phyloP scores from a whole-genome alignment of 2,888 invertebrate species.

The Temnothorax ravouxi region DNA sequence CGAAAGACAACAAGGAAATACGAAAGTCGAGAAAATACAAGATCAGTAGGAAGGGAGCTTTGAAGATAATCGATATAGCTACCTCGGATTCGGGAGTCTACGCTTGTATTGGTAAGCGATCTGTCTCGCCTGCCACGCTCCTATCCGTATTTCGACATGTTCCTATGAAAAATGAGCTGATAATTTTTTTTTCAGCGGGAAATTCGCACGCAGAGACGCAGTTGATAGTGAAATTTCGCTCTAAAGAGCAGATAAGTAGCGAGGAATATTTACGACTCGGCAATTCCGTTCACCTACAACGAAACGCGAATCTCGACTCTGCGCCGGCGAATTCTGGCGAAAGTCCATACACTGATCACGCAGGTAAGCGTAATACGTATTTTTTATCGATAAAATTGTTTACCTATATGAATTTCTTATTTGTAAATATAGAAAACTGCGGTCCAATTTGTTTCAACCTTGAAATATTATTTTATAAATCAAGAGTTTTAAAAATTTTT shows the following conservation, averaged over 20 bases:
- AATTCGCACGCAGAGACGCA: slow-evolving; percentile 93
- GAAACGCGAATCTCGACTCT: slow-evolving; percentile 84
- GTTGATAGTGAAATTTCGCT: slow-evolving; percentile 92
- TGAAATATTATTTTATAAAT: neutral
- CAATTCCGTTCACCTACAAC: slow-evolving; percentile 84
- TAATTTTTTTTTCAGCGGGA: slow-evolving; percentile 87
- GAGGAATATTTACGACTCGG: slow-evolving; percentile 89
- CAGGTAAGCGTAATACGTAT: slow-evolving; percentile 72
- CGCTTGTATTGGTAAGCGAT: slow-evolving; percentile 91
- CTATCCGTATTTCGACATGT: slow-evolving; percentile 13
- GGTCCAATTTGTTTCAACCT: neutral
- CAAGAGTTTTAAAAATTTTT: neutral
- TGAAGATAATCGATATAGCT: slow-evolving; percentile 93
- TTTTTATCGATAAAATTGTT: neutral
- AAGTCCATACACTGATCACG: slow-evolving; percentile 80
- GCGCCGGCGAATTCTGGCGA: slow-evolving; percentile 87
- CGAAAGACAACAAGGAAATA: slow-evolving; percentile 93
- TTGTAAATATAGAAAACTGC: neutral
- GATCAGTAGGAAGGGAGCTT: slow-evolving; percentile 96
- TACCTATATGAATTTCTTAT: neutral
- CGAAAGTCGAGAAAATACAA: slow-evolving; percentile 94
- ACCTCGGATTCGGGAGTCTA: slow-evolving; percentile 94
- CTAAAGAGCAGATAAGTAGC: slow-evolving; percentile 93
- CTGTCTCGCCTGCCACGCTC: neutral
- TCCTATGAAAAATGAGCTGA: slow-evolving; percentile 20